These are phyloP conservation scores for Eulemur albifrons DNA, from an alignment of 2,797 vertebrate species.

Conservation along the genomic window DNA sequence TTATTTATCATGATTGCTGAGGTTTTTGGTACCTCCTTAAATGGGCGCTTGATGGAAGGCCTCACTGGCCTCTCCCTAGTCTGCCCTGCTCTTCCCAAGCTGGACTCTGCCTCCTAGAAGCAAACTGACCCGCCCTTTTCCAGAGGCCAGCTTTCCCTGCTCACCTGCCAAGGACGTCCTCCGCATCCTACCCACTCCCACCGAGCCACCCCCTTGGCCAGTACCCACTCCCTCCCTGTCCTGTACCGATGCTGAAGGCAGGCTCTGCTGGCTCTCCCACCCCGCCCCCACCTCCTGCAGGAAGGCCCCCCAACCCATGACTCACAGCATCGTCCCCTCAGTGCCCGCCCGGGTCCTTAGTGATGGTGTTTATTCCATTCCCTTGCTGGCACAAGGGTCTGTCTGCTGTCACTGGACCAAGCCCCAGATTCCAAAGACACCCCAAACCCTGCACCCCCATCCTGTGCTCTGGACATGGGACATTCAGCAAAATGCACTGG, in stretches of 20 bases:
- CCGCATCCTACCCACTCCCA: too few species aligned
- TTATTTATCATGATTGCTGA: background rate
- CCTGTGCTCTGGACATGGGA: rapidly evolving
- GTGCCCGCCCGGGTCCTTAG: background rate
- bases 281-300: background rate
- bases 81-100: background rate
- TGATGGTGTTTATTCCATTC: background rate
- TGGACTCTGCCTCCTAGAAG: background rate
- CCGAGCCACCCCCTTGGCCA: too few species aligned
- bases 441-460: background rate
- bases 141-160: background rate
- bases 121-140: background rate
- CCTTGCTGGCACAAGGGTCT: background rate
- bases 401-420: background rate
- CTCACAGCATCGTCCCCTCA: background rate
- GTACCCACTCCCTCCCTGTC: background rate
- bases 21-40: background rate
- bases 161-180: background rate
- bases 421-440: background rate
- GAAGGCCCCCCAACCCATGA: background rate
- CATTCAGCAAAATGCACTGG: background rate
- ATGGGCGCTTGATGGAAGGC: background rate
- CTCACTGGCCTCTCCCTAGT: background rate
- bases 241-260: background rate
- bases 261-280: background rate